A percentile compares a stretch with the other conserved stretches of the same genome.
phyloP scores from a whole-genome alignment of 2,888 invertebrate species.

The Philaethria dido region DNA sequence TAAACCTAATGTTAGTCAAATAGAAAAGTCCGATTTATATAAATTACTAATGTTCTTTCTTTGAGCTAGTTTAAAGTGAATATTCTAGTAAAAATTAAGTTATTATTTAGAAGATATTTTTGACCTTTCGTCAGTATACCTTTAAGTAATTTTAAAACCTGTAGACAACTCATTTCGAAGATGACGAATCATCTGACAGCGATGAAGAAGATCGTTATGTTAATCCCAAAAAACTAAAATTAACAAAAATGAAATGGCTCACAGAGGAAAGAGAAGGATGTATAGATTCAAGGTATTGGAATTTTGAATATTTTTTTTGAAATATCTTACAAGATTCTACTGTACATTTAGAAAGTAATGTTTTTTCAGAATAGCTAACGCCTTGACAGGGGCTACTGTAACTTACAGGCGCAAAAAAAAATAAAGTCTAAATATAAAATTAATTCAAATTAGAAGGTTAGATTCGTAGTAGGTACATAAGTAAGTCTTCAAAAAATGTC shows the following conservation, averaged over 20 bases:
- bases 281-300: constrained; percentile 64
- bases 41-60: no score
- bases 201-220: constrained; percentile 29
- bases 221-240: constrained; percentile 64
- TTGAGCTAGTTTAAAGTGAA: no score
- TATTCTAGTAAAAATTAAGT: no score
- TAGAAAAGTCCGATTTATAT: no score
- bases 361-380: constrained; percentile 72
- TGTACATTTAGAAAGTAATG: constrained; percentile 44
- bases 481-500: background rate
- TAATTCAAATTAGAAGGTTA: constrained; percentile 16
- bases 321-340: background rate
- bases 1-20: constrained; percentile 21
- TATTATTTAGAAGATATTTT: no score
- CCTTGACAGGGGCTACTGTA: constrained; percentile 70
- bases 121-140: background rate
- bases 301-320: background rate
- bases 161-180: constrained; percentile 17
- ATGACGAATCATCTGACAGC: constrained; percentile 29
- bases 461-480: background rate
- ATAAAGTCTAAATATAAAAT: constrained; percentile 32
- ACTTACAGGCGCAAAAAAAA: constrained; percentile 47
- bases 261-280: constrained; percentile 61
- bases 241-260: constrained; percentile 77
- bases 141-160: background rate